Base-by-base conservation (phyloP, 2,888 invertebrate species). In the Opisthograptis luteolata region DNA sequence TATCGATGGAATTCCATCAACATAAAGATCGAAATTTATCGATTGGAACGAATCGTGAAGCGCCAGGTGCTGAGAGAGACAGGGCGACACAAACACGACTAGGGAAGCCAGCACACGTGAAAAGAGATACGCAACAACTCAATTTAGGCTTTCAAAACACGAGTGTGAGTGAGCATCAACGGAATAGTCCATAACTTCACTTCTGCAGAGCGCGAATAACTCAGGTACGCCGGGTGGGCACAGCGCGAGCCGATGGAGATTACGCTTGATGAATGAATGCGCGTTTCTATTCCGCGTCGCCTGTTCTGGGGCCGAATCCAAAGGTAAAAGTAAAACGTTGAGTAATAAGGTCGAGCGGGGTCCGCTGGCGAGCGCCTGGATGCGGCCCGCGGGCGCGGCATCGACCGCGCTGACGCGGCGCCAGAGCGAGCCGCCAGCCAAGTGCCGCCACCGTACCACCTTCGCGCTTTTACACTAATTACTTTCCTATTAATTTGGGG, bases 331-430 rank as follows among this genome's bases (percentile, higher is more conserved):
- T 35, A 63, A 62, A 66, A 64, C 32, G 31, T 50, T 39, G 31
- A 15, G 55, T 66, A 67, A 66, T 67, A 70, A 65, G 65, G 64
- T 70, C 59, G 62, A 62, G 44, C 49, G 64, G 66, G 60, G 62
- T 55, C 51, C 47, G 24, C 42, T 30, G 55, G 53, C 17, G 40
- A 25, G 37, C 44, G 30, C 34, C 37, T 24, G 42, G 52, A 60
- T 53, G 59, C 62, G 51, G 61, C 50, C 56, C 47, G 62, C 62
- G 68, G 67, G 66, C 46, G 60, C 45, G 41, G 71, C 64, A 85
- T 84, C 85, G 85, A 84, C 84, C 85, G 68, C 67, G 68, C 55
- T 84, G 85, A 84, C 84, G 73, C 49, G 20, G 40, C 51, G 81
- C 84, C 85, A 84, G 74, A 61, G 67, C 67, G 51, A 62, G 17